Evolutionary conservation across 1,140 invertebrate species (phyloP), one percentile per base, ranked within the genome.

Genomic region (Harpegnathos saltator): DNA sequence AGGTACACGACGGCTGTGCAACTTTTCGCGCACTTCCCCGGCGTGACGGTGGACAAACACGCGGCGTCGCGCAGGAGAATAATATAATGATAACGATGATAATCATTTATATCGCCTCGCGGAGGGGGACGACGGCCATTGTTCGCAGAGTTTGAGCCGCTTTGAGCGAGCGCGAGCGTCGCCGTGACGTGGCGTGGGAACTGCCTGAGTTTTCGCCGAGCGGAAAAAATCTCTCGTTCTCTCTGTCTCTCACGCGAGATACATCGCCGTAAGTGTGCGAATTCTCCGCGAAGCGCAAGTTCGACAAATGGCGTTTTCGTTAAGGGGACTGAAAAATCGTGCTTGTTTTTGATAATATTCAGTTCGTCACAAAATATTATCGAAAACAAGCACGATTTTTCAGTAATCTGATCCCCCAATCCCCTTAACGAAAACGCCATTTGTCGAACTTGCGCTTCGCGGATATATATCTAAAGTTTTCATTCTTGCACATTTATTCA

Each of bases 71-170:
- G 54, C 59, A 58, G 22, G 38, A 48, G 44, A 58, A 71, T 80
- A 78, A 68, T 33, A 44, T 33, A 44, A 78, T 78, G 63, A 48
- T 26, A 26, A 78, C 29, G 52, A 71, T 44, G 52, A 71, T 80
- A 71, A 80, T 48, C 24, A 80, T 71, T 80, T 71, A 48, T 80
- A 48, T 44, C 38, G 58, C 54, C 74, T 54, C 62, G 50, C 59
- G 44, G 66, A 61, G 62, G 38, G 26, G 11, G 11, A 77, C 66
- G 15, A 65, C 26, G 26, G 26, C 19, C 54, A 50, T 19, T 74
- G 26, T 77, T 77, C 14, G n/a, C 9, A 59, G 50, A 77, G 73
- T 65, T 66, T 19, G 1, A 1, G 44, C 19, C 17, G 14, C 19
- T 33, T 17, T 22, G 59, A 66, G 19, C 52, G 65, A 50, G n/a